Base-by-base conservation (phyloP, 2,113 vertebrate genomes). In the Psephotus haematonotus region DNA sequence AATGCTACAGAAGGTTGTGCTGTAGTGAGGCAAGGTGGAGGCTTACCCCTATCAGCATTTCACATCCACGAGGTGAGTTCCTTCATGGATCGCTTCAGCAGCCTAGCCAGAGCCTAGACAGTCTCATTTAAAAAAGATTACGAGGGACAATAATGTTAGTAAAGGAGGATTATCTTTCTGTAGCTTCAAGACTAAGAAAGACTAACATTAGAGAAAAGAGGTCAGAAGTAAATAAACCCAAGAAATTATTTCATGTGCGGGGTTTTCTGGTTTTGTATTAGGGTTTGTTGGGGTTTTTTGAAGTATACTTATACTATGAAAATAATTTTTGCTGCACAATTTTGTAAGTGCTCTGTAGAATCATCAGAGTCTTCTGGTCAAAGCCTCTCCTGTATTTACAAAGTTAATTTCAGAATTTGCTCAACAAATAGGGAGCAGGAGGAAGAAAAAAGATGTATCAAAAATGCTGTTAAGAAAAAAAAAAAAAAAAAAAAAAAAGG, bases 131-230 rank as follows among this genome's bases (percentile, higher is more conserved):
- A 67, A 55, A 49, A 74, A 62, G 4, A 46, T 8, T 70, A 39
- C 52, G 6, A 59, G 15, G 37, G 3, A 44, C 17, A 3, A 4
- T 63, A 76, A 52, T 0, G 5, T 11, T n/a, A 53, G n/a, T 39
- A 39, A 57, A 83, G 3, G 17, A 76, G 7, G 18, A 75, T 18
- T 52, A 16, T 14, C 23, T 33, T 69, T 86, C 24, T 64, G 9
- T 25, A 67, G 4, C 8, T 83, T 86, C n/a, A 72, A 71, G 15
- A 71, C 10, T 22, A 63, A 57, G 28, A 74, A 53, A 81, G 23
- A 37, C 31, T 55, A 37, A 14, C 43, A 14, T 37, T 50, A 41
- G 16, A 50, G 16, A 10, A 46, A 7, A 65, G 8, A 10, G 16
- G 1, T n/a, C 75, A 50, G 25, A 85, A 86, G 44, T 25, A 10